Evolutionary conservation across 2,113 vertebrate genomes (phyloP).

Genomic region (Cephalopholis sonnerati): DNA sequence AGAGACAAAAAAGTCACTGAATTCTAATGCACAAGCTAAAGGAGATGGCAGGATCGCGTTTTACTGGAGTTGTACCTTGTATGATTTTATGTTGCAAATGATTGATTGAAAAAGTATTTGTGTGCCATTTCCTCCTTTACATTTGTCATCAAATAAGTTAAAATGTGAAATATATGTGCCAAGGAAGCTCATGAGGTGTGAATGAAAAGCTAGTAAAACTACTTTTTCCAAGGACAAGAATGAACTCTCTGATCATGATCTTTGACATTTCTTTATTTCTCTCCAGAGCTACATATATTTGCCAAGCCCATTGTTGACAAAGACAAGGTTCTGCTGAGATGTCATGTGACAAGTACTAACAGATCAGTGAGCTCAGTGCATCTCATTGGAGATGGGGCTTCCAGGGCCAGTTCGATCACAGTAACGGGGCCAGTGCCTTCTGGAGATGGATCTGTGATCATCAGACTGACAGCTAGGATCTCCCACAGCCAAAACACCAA

Average conservation of each 20-base stretch:
- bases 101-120: too few relatives aligned
- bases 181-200: too few relatives aligned
- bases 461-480: conserved; percentile 2
- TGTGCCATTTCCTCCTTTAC: too few relatives aligned
- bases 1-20: too few relatives aligned
- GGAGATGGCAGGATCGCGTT: too few relatives aligned
- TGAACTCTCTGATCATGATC: not conserved
- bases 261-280: not conserved
- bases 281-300: not conserved
- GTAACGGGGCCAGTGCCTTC: not conserved
- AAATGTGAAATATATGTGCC: too few relatives aligned
- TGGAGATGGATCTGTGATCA: not conserved
- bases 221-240: too few relatives aligned
- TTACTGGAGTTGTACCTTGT: too few relatives aligned
- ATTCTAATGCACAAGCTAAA: too few relatives aligned
- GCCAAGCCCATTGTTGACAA: not conserved
- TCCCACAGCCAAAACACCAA: not conserved
- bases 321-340: not conserved
- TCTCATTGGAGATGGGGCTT: conserved; percentile 3
- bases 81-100: too few relatives aligned
- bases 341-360: not conserved
- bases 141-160: too few relatives aligned
- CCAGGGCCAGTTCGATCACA: not conserved
- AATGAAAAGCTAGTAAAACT: too few relatives aligned
- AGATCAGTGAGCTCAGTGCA: not conserved